Base-by-base conservation (phyloP, 1,140 invertebrate species). In the Triops cancriformis region DNA sequence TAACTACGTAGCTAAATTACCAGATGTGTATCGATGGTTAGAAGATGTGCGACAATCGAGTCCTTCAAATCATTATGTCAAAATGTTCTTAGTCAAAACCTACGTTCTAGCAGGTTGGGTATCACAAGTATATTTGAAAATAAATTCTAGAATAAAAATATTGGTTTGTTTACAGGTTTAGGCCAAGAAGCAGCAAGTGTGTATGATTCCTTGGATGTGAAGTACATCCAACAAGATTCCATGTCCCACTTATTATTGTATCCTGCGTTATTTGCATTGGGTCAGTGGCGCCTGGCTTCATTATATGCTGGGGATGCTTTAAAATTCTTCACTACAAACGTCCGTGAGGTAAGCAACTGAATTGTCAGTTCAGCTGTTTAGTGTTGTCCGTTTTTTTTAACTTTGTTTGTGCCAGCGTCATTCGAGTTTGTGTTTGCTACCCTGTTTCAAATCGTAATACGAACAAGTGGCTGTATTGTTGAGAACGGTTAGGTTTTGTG, bases 201-300 rank as follows among this genome's bases (percentile, higher is more conserved):
- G 79, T 93, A 91, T 81, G 86, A 88, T 75, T 84, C 83, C 74
- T 85, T 98, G 83, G 96, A 98, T 82, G 89, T 96, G 74, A 98
- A 98, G 86, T 94, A 98, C 85, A 91, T 98, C 79, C 96, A 98
- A 83, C 87, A 97, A 83, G 95, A 98, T 86, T 95, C 95, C 0
- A 85, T 98, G 81, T 73, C 76, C 27, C 77, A 79, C 51, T 77
- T 79, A n/a, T 64, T 64, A 23, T 72, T 79, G 12, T 73, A 43
- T 28, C 73, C 73, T 79, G 96, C 98, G 83, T 87, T 97, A 83
- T 94, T 97, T 85, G 95, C 95, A 0, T 86, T 98, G 82, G 92
- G 95, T 74, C 92, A 95, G 86, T 85, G 95, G 76, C 90, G 95
- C 83, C 85, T 90, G 37, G 90, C 90, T 28, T 85, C 87, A 6